A percentile compares a stretch with the other conserved stretches of the same genome.
These are phyloP conservation scores for Pygmarrhopalites habei DNA, from an alignment of 1,140 invertebrate genomes.

Conservation along the genomic window DNA sequence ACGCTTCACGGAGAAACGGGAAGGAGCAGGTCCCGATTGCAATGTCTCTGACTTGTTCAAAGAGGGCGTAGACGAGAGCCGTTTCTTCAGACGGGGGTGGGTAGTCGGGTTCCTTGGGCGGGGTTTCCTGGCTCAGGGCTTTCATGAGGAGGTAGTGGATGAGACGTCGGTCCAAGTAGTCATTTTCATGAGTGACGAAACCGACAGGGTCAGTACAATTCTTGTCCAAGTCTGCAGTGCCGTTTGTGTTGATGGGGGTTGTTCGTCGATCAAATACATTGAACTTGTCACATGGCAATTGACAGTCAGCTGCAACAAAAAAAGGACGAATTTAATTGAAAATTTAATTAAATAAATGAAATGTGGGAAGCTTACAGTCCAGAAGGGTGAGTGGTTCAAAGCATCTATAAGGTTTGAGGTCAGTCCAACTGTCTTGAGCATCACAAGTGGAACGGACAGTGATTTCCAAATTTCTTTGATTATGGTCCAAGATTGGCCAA, in stretches of 20 bases:
- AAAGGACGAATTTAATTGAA: neutral
- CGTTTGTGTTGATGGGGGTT: neutral
- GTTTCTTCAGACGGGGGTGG: neutral
- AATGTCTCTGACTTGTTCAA: constrained; percentile 18
- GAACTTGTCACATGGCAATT: constrained; percentile 1
- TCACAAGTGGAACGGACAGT: neutral
- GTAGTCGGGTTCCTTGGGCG: neutral
- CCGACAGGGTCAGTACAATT: constrained; percentile 18
- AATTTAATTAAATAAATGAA: neutral
- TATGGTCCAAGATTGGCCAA: neutral
- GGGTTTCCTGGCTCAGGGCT: neutral
- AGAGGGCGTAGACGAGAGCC: constrained; percentile 16
- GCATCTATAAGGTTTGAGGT: neutral
- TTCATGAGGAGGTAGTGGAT: constrained; percentile 11
- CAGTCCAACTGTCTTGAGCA: neutral
- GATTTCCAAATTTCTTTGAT: neutral
- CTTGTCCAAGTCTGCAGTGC: neutral
- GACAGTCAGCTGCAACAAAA: constrained; percentile 4
- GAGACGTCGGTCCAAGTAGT: constrained; percentile 22
- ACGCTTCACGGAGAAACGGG: constrained; percentile 1
- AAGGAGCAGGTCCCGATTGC: constrained; percentile 1
- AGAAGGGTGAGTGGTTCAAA: constrained; percentile 4
- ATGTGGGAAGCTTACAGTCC: neutral
- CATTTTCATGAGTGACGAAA: constrained; percentile 25
- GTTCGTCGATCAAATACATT: neutral